Percentiles rank a stretch among this genome's conserved stretches.
Evolutionary conservation across 2,797 vertebrate species (phyloP).

Genomic region (Hydrolagus colliei): DNA sequence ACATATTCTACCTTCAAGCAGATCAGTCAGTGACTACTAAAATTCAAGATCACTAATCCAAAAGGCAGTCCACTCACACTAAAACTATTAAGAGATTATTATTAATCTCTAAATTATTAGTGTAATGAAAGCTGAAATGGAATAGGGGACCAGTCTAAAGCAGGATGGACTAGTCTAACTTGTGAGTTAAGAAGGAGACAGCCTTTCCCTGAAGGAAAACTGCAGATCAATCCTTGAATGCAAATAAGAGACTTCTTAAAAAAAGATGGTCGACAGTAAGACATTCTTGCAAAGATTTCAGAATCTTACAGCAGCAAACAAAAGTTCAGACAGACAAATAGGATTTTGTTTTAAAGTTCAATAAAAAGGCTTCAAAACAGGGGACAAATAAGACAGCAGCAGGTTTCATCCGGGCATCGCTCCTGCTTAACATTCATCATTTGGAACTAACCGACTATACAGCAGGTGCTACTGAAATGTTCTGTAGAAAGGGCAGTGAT

Average conservation of each 20-base stretch:
- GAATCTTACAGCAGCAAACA: constrained; percentile 16
- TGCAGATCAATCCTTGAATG: constrained; percentile 14
- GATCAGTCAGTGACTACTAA: neutral
- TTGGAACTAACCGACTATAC: neutral
- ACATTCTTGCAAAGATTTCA: constrained; percentile 15
- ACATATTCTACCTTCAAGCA: neutral
- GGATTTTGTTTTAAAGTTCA: neutral
- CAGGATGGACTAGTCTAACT: neutral
- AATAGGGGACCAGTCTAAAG: neutral
- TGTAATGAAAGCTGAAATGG: neutral
- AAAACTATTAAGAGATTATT: neutral
- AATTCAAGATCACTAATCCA: neutral
- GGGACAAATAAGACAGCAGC: neutral
- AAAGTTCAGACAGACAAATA: constrained; percentile 23
- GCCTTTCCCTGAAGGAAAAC: neutral
- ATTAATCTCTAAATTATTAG: neutral
- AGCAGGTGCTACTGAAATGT: neutral
- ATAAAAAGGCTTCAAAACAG: neutral
- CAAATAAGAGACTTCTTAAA: neutral
- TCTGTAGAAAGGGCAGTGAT: neutral
- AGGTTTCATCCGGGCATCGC: neutral
- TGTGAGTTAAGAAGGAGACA: neutral
- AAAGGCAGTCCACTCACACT: neutral
- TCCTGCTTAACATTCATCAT: constrained; percentile 4
- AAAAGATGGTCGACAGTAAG: neutral